Evolutionary conservation across 2,797 vertebrate species (phyloP).

Genomic region (Melopsittacus undulatus): DNA sequence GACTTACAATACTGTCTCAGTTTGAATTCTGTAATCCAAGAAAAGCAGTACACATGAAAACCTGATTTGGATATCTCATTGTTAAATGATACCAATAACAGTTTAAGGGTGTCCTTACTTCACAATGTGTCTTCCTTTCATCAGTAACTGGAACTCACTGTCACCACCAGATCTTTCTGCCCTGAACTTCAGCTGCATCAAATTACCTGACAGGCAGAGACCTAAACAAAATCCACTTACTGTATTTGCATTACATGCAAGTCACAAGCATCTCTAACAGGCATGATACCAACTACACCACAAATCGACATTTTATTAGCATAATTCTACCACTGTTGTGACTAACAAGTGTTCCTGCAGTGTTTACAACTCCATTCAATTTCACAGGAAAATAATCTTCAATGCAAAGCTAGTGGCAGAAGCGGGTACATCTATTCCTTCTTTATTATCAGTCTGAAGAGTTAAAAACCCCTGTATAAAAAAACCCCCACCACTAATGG

Average conservation of each 20-base stretch:
- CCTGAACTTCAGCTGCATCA: neutral
- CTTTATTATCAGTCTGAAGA: neutral
- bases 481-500: neutral
- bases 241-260: neutral
- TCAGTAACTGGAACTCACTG: neutral
- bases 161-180: neutral
- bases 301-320: neutral
- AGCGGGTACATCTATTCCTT: neutral
- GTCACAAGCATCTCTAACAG: neutral
- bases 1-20: neutral
- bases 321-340: slow-evolving; percentile 15
- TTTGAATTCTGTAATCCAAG: neutral
- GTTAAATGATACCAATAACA: neutral
- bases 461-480: neutral
- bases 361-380: slow-evolving; percentile 1
- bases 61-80: neutral
- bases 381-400: slow-evolving; percentile 1
- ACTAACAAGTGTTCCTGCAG: slow-evolving; percentile 10
- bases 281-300: neutral
- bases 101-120: neutral
- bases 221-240: neutral
- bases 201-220: neutral
- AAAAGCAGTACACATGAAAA: neutral
- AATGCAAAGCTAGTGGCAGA: neutral
- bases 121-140: neutral